Percentiles rank a stretch among this genome's conserved stretches.
These are phyloP conservation scores for Allochrocebus solatus DNA, from an alignment of 2,797 vertebrate genomes.

Conservation along the genomic window DNA sequence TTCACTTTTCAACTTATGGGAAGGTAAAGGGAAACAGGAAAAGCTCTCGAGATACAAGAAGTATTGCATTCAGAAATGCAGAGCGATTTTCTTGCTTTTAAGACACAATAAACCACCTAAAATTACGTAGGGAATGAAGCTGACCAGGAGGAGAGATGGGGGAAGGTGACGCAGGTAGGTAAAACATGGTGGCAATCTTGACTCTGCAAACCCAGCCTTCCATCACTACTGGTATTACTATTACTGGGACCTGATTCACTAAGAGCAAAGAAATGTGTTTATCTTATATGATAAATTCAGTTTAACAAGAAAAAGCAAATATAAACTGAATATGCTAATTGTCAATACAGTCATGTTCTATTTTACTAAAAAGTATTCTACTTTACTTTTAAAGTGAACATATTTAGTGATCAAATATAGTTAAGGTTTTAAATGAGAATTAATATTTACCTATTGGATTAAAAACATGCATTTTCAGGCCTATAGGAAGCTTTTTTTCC, in stretches of 20 bases:
- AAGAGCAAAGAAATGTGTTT: constrained; percentile 1
- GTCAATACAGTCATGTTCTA: neutral
- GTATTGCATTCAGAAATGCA: neutral
- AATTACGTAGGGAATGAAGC: neutral
- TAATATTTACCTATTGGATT: constrained; percentile 90
- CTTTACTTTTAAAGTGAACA: constrained; percentile 51
- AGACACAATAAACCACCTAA: neutral
- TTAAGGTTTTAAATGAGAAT: constrained; percentile 41
- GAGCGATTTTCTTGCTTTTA: neutral
- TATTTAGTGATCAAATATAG: constrained; percentile 11
- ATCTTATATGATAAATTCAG: neutral
- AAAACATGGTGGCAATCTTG: neutral
- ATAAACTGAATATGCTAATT: neutral
- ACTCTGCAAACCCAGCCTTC: neutral
- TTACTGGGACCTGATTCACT: neutral
- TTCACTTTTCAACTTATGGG: neutral
- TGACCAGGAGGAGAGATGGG: neutral
- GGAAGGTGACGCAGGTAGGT: neutral
- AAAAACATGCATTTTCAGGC: constrained; percentile 91
- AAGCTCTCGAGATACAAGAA: neutral
- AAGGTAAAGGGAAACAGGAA: neutral
- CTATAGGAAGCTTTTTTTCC: constrained; percentile 86
- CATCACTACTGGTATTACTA: neutral
- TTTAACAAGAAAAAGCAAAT: constrained; percentile 1
- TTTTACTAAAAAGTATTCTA: neutral